Base-by-base conservation (phyloP, 2,797 vertebrate species). In the Botia kubotai region DNA sequence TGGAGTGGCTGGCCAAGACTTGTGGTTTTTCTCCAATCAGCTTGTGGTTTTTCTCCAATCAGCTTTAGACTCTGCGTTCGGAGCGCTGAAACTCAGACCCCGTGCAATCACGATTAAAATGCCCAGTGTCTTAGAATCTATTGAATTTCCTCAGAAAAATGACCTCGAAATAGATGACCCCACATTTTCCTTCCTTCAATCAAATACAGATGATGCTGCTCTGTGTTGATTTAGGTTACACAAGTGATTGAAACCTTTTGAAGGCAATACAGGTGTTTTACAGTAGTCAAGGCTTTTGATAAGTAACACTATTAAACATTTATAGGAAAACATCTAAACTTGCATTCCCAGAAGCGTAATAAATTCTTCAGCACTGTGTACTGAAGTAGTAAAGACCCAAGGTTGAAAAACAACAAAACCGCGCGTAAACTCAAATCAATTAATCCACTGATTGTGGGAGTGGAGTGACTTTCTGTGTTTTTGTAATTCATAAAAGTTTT, bases 141-240 rank as follows among this genome's bases (percentile, higher is more conserved):
- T 74, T 65, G 55, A 72, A 67, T 67, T 72, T 77, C 23, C 5
- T 65, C n/a, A 68, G 43, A 50, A 74, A 79, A 68, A 46, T 62
- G 12, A 26, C 21, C 58, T 80, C 16, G 29, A 55, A 75, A 69
- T 52, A 21, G 19, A 58, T 43, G 21, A 57, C 39, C 60, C 71
- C 46, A 70, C 13, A 63, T 77, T 75, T 52, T 52, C n/a, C 55
- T 72, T 68, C 4, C 39, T 62, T 50, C 12, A 65, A 52, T 58
- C 60, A 76, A 79, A 77, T 50, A 67, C 75, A 80, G 79, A 71
- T 52, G 39, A 14, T 29, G 16, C 19, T 39, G 39, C 73, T 84
- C 33, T 46, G 55, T 74, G 82, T 75, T 73, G 63, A 89, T 86
- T 89, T 85, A n/a, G 75, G 17, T 79, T 77, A 67, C 48, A 76